Conservation (phyloP, 1,140 invertebrate species). For the Orchestia grillus region DNA sequence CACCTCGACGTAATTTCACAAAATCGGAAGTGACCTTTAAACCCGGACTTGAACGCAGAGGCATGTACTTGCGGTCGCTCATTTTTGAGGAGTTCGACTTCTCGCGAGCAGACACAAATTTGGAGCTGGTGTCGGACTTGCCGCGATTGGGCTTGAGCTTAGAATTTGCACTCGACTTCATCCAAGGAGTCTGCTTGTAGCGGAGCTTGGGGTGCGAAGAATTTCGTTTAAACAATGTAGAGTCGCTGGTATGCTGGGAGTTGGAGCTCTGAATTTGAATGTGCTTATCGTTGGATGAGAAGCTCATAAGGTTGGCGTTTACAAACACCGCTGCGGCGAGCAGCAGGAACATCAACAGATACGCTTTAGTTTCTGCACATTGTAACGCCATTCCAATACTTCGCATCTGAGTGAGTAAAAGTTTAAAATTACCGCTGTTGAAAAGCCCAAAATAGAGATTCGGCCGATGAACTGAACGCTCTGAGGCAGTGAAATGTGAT, state of each 20-base stretch:
- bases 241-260: not conserved
- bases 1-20: not conserved
- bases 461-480: not conserved
- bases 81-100: not conserved
- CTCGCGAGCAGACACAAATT: not conserved
- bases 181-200: not conserved
- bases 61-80: not conserved
- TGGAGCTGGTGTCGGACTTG: not conserved
- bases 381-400: conserved; percentile 7
- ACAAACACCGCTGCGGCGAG: not conserved
- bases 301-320: not conserved
- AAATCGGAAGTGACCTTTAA: conserved; percentile 7
- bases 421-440: not conserved
- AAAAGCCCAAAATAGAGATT: not conserved
- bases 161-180: not conserved
- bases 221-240: not conserved
- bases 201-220: not conserved
- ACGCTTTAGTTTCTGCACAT: not conserved
- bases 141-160: not conserved
- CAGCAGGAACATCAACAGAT: not conserved
- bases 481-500: not conserved
- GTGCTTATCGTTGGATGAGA: not conserved
- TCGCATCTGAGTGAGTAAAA: not conserved
- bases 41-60: not conserved
- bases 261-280: not conserved